Evolutionary conservation across 2,888 invertebrate genomes (phyloP).

Genomic region (Ceramica pisi): DNA sequence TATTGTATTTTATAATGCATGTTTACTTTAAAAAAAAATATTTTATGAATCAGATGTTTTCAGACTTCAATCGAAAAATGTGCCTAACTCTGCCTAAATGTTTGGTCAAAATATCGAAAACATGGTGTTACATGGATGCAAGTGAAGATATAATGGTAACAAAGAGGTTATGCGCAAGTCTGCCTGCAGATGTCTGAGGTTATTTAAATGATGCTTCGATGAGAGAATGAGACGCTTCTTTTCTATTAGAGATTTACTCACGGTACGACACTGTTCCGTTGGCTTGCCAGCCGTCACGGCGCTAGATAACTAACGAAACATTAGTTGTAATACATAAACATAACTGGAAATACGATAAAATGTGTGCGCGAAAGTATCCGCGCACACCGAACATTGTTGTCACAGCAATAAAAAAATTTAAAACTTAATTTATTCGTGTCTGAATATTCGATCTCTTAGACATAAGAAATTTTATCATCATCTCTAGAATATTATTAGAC

Average conservation of each 20-base stretch:
- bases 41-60: conserved; percentile 43
- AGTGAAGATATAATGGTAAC: conserved; percentile 72
- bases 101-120: conserved; percentile 73
- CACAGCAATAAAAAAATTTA: conserved; percentile 43
- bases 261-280: conserved; percentile 78
- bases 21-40: conserved; percentile 35
- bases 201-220: conserved; percentile 77
- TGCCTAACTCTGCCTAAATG: conserved; percentile 63
- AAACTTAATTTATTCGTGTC: conserved; percentile 62
- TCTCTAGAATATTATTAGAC: conserved; percentile 74
- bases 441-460: conserved; percentile 76
- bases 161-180: conserved; percentile 72
- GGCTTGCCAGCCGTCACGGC: conserved; percentile 60
- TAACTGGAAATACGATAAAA: conserved; percentile 49
- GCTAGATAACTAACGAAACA: conserved; percentile 53
- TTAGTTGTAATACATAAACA: too few relatives aligned
- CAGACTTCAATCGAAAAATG: conserved; percentile 52
- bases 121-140: conserved; percentile 72
- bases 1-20: conserved; percentile 57
- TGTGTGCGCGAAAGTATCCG: conserved; percentile 28
- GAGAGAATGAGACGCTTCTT: conserved; percentile 87
- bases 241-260: conserved; percentile 80
- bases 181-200: conserved; percentile 77
- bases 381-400: conserved; percentile 37
- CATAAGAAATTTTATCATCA: conserved; percentile 71